Base-by-base conservation (phyloP, 2,113 vertebrate species). In the Dipodomys ordii region DNA sequence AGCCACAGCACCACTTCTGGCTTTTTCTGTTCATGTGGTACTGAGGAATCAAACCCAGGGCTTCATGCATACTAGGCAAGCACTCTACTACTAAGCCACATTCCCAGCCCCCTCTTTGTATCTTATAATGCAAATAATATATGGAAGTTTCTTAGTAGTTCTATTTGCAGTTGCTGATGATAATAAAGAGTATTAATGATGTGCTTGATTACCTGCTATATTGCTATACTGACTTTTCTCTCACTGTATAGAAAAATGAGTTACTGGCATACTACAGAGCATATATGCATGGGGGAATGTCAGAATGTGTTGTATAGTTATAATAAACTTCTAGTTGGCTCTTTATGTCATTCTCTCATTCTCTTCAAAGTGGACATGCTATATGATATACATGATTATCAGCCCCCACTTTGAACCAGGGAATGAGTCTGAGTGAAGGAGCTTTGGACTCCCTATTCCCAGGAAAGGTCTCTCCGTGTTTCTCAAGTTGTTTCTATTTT, bases 111-210 rank as follows among this genome's bases (percentile, higher is more conserved):
- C 39, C 4, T 95, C 96, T 94, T 3, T 27, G 93, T 97, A 28
- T 91, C 97, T 97, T 92, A 89, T 67, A 57, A 96, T 95, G 62
- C 77, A 96, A 86, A 87, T 91, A 90, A 79, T 88, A 53, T 18
- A 0, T 96, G 86, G 91, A 94, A 96, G 71, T 72, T 96, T 96
- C 92, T 69, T 96, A 98, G 93, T 74, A 80, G 93, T n/a, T 81
- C 68, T 97, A 86, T 83, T 82, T 97, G 79, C 65, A 30, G 7
- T 46, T 46, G 68, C 91, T 88, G 68, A 90, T 69, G 35, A 25
- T 92, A 16, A 23, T 73, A 32, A 60, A 65, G 49, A 72, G 39
- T 39, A 39, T 39, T 39, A 39, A 39, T 39, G 39, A 39, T 39
- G 39, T 39, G 39, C 39, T 39, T 39, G 39, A 39, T 39, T 93